Conservation (phyloP, 2,888 invertebrate genomes). For the Iselma pallidipennis region DNA sequence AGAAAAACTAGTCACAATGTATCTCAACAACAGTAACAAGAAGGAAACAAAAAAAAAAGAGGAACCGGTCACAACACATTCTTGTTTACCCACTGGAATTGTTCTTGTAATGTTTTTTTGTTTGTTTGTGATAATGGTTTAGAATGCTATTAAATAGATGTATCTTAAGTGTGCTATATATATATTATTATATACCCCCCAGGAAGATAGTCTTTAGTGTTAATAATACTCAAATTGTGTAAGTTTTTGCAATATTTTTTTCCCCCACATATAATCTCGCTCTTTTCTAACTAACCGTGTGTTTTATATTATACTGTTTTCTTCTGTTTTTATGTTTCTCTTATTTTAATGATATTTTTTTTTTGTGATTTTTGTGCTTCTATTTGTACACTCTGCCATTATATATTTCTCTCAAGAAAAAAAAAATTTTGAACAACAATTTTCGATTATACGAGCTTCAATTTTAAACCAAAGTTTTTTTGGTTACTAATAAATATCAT, state of each 20-base stretch:
- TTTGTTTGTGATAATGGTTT: constrained; percentile 49
- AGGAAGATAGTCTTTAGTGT: not conserved
- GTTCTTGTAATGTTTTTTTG: not conserved
- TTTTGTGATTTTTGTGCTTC: constrained; percentile 3
- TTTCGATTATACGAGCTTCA: not conserved
- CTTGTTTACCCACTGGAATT: constrained; percentile 5
- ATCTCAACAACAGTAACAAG: not conserved
- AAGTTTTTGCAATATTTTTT: constrained; percentile 28
- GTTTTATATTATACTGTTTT: constrained; percentile 15
- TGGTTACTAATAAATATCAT: not conserved
- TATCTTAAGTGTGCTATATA: constrained; percentile 55
- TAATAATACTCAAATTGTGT: constrained; percentile 28
- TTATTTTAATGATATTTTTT: constrained; percentile 7
- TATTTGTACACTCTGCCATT: not conserved
- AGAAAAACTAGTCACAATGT: constrained; percentile 6
- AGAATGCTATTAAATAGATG: constrained; percentile 50
- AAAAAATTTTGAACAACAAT: not conserved
- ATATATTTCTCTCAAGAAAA: not conserved
- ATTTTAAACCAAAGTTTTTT: not conserved
- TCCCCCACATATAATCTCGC: constrained; percentile 8
- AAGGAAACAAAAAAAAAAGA: no score
- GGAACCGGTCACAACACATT: constrained; percentile 7
- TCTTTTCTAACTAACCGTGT: constrained; percentile 19
- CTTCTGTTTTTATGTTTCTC: no score
- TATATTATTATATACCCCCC: constrained; percentile 6